A percentile compares a stretch with the other conserved stretches of the same genome.
Evolutionary conservation across 2,888 invertebrate genomes (phyloP).

Genomic region (Leptura quadrifasciata): DNA sequence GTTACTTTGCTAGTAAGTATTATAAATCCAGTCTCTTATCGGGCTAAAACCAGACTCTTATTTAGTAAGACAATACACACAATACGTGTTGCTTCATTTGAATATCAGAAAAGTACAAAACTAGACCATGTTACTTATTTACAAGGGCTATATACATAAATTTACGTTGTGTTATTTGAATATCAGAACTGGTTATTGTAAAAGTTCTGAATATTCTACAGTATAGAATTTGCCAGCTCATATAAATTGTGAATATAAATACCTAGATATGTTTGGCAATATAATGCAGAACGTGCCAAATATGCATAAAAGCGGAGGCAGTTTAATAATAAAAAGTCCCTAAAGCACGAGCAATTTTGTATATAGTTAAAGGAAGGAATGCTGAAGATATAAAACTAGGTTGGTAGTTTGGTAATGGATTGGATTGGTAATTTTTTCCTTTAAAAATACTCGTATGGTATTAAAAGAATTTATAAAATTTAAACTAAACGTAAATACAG

Average conservation of each 20-base stretch:
- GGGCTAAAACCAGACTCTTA: no score
- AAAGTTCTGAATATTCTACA: background rate
- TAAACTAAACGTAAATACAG: no score
- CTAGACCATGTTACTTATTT: background rate
- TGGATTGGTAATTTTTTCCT: no score
- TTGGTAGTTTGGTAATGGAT: no score
- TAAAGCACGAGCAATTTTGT: background rate
- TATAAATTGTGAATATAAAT: background rate
- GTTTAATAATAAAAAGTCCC: background rate
- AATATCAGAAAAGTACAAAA: background rate
- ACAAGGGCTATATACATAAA: background rate
- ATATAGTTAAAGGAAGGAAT: background rate
- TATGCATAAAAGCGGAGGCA: background rate
- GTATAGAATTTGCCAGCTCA: background rate
- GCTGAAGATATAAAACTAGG: background rate
- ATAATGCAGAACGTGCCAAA: constrained; percentile 7
- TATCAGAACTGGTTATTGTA: background rate
- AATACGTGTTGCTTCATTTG: no score
- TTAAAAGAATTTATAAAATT: no score
- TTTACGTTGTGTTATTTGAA: background rate
- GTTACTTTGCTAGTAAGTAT: no score
- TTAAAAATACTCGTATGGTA: no score
- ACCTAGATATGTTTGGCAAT: background rate
- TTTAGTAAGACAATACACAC: no score
- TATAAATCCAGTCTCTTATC: no score